Conservation (phyloP, 2,888 invertebrate genomes). For the Peribatodes rhomboidaria region DNA sequence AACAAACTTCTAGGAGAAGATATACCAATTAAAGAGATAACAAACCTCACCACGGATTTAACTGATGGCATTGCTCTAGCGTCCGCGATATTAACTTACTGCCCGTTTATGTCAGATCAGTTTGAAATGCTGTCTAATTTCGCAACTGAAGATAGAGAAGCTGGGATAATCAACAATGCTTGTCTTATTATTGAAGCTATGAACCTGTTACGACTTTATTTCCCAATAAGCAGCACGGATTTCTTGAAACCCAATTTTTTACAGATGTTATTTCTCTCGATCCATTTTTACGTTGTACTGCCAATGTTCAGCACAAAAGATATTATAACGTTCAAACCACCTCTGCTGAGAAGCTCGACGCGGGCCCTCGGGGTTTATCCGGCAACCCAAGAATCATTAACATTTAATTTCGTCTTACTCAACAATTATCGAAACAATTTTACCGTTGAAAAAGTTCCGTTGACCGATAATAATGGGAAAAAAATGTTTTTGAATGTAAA, state of each 20-base stretch:
- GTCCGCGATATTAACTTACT: slow-evolving; percentile 84
- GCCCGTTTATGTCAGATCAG: slow-evolving; percentile 84
- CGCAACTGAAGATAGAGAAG: slow-evolving; percentile 67
- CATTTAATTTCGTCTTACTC: slow-evolving; percentile 67
- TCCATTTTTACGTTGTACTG: slow-evolving; percentile 84
- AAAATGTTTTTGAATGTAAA: slow-evolving; percentile 73
- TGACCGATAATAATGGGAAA: slow-evolving; percentile 71
- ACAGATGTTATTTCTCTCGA: slow-evolving; percentile 86
- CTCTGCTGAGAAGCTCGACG: slow-evolving; percentile 73
- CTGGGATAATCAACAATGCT: slow-evolving; percentile 85
- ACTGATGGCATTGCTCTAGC: slow-evolving; percentile 85
- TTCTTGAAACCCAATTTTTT: slow-evolving; percentile 84
- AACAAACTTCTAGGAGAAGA: slow-evolving; percentile 56
- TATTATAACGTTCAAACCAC: slow-evolving; percentile 75
- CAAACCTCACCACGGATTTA: slow-evolving; percentile 83
- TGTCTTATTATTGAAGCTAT: slow-evolving; percentile 84
- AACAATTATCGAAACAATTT: slow-evolving; percentile 71
- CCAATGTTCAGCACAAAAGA: slow-evolving; percentile 83
- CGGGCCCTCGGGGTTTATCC: slow-evolving; percentile 75
- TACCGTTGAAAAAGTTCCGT: slow-evolving; percentile 69
- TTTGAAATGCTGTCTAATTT: slow-evolving; percentile 77
- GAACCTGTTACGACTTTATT: slow-evolving; percentile 83
- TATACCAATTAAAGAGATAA: slow-evolving; percentile 62
- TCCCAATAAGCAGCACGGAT: slow-evolving; percentile 81
- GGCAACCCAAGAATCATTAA: slow-evolving; percentile 71